These are phyloP conservation scores for Oscheius sp. DNA, from an alignment of 1,140 invertebrate species.

Conservation along the genomic window DNA sequence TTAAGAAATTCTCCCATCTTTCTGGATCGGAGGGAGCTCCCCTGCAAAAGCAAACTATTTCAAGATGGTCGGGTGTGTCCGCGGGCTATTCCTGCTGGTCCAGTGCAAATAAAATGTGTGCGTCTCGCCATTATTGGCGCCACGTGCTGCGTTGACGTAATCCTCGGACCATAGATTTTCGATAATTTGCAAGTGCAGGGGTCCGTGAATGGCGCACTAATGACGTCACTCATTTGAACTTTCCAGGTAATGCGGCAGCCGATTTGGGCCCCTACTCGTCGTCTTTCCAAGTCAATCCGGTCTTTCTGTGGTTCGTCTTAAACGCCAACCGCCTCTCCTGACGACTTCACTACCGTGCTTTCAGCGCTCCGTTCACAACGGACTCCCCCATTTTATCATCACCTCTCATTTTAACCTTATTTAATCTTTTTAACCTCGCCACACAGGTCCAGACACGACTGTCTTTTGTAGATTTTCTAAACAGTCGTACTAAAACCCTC, in stretches of 20 bases:
- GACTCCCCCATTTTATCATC: not conserved
- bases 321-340: not conserved
- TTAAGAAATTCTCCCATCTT: no score
- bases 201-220: not conserved
- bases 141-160: not conserved
- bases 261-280: not conserved
- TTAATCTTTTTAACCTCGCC: no score
- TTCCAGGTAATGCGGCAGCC: not conserved
- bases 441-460: no score
- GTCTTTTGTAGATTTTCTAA: no score
- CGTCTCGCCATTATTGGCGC: not conserved
- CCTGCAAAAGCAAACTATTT: no score
- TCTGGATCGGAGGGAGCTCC: no score
- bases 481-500: no score
- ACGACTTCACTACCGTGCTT: constrained; percentile 13
- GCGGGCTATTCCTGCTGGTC: no score
- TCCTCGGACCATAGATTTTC: not conserved
- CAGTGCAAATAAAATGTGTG: no score
- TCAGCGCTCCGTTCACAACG: constrained; percentile 2
- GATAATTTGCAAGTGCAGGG: not conserved
- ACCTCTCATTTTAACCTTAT: not conserved
- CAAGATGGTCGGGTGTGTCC: no score
- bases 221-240: not conserved
- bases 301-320: not conserved
- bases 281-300: not conserved